Evolutionary conservation across 2,888 invertebrate species (phyloP).

Genomic region (Marronus borbonicus): DNA sequence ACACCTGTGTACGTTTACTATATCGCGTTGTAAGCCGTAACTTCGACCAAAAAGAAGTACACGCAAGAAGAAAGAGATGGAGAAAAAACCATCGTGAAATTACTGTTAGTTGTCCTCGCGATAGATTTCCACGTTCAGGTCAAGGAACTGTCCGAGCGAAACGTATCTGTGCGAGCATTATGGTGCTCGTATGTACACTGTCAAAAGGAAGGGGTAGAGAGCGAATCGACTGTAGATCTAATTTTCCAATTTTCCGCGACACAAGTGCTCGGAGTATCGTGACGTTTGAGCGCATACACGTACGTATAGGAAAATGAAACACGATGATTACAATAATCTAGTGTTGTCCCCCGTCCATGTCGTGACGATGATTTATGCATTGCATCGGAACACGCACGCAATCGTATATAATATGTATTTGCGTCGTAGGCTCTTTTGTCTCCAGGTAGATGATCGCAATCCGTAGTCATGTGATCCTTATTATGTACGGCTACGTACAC

Average conservation of each 20-base stretch:
- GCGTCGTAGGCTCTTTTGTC: neutral
- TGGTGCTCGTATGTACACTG: neutral
- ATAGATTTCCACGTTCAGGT: slow-evolving; percentile 40
- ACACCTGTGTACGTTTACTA: too few species aligned
- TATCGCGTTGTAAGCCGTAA: slow-evolving; percentile 6
- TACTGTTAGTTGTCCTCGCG: slow-evolving; percentile 46
- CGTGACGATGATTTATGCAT: slow-evolving; percentile 5
- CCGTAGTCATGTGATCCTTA: neutral
- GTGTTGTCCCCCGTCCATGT: neutral
- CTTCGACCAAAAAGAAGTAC: slow-evolving; percentile 12
- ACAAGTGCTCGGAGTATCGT: slow-evolving; percentile 10
- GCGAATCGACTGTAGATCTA: slow-evolving; percentile 4
- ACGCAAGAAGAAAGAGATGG: slow-evolving; percentile 21
- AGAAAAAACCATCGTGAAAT: slow-evolving; percentile 36
- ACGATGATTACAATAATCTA: slow-evolving; percentile 6
- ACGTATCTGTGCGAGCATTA: slow-evolving; percentile 19
- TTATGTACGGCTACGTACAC: neutral
- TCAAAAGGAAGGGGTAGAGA: neutral
- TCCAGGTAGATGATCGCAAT: neutral
- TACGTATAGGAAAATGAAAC: neutral
- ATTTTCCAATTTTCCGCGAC: slow-evolving; percentile 21
- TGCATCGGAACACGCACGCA: neutral
- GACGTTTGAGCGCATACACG: neutral
- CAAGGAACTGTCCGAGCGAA: slow-evolving; percentile 31
- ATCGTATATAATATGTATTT: neutral